These are phyloP conservation scores for Bradypodion ventrale DNA, from an alignment of 2,797 vertebrate species.

Conservation along the genomic window DNA sequence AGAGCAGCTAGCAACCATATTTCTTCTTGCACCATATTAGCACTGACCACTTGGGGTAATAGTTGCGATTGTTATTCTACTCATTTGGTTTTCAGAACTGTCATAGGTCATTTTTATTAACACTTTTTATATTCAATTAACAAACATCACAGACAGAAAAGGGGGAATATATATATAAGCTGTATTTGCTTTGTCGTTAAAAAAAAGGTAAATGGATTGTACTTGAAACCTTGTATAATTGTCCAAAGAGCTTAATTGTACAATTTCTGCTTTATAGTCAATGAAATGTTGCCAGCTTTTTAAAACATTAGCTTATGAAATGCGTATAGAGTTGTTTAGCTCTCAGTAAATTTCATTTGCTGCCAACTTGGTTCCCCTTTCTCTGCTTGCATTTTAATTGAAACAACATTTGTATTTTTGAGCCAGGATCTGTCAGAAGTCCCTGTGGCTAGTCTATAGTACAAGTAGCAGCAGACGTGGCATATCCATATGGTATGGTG, in stretches of 20 bases:
- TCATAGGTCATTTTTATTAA: constrained; percentile 55
- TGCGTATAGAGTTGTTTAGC: constrained; percentile 68
- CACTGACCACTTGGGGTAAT: neutral
- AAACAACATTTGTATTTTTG: constrained; percentile 88
- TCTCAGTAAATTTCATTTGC: constrained; percentile 72
- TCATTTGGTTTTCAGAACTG: constrained; percentile 48
- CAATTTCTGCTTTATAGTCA: constrained; percentile 56
- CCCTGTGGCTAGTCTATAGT: constrained; percentile 87
- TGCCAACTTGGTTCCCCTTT: constrained; percentile 78
- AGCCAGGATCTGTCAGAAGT: constrained; percentile 84
- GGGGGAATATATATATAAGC: neutral
- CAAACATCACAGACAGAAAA: constrained; percentile 60
- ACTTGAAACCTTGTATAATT: constrained; percentile 34
- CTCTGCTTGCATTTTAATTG: constrained; percentile 84
- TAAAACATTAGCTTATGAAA: constrained; percentile 61
- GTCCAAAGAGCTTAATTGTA: constrained; percentile 49
- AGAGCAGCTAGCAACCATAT: neutral
- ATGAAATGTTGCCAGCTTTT: constrained; percentile 53
- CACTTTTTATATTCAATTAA: constrained; percentile 67
- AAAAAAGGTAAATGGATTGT: constrained; percentile 30
- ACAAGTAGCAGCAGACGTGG: constrained; percentile 82
- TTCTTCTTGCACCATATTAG: neutral
- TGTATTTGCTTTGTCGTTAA: constrained; percentile 11
- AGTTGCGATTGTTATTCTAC: too few relatives aligned
- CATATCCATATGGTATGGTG: constrained; percentile 91